phyloP scores from a whole-genome alignment of 2,113 vertebrate genomes.

The Pavo muticus region DNA sequence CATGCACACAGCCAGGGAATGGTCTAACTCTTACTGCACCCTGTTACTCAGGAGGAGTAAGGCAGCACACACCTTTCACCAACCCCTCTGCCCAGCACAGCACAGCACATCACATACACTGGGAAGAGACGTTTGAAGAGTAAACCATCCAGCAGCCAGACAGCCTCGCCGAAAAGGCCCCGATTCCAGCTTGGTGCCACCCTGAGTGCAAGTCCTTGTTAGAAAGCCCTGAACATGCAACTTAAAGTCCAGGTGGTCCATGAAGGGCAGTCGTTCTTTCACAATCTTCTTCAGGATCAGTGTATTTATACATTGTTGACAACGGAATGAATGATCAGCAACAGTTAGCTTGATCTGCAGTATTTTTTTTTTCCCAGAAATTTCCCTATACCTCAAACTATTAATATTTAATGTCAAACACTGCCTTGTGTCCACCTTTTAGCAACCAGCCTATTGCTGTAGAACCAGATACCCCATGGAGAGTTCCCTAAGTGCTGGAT shows the following conservation, averaged over 20 bases:
- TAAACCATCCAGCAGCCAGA: fast-evolving
- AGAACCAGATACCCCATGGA: not conserved
- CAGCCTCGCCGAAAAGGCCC: not conserved
- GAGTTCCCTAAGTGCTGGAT: not conserved
- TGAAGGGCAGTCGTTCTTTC: not conserved
- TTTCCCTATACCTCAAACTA: not conserved
- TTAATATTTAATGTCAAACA: not conserved
- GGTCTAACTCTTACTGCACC: not conserved
- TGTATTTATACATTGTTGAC: not conserved
- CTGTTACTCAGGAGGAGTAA: not conserved
- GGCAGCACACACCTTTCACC: not conserved
- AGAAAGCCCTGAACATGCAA: not conserved
- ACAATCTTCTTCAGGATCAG: not conserved
- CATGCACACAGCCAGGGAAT: not conserved
- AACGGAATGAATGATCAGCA: not conserved
- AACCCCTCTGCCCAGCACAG: not conserved
- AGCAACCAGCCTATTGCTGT: not conserved
- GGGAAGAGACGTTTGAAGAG: not conserved
- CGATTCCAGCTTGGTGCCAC: not conserved
- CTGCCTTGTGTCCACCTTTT: not conserved
- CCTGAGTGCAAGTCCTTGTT: not conserved
- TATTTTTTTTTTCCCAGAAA: not conserved
- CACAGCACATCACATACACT: fast-evolving
- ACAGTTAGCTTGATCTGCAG: not conserved
- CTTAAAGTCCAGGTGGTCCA: not conserved